Evolutionary conservation across 1,140 invertebrate genomes (phyloP).

Genomic region (Ceratina australensis): DNA sequence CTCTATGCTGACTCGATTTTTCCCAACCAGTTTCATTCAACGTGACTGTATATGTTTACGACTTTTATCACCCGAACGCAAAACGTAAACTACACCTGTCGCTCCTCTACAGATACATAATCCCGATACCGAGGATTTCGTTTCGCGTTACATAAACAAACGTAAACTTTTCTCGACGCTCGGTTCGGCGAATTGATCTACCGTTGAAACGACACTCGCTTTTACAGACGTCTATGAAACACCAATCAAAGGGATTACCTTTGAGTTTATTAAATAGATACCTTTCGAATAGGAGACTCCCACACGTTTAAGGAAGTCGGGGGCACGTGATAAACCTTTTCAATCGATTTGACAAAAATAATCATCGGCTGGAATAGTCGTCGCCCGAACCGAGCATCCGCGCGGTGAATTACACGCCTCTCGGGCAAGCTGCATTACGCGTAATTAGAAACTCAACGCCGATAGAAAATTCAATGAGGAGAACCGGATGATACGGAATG

Average conservation of each 20-base stretch:
- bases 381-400: not conserved
- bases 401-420: not conserved
- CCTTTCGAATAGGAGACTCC: too few relatives aligned
- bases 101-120: too few relatives aligned
- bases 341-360: not conserved
- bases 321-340: not conserved
- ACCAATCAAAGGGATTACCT: too few relatives aligned
- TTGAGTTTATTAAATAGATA: too few relatives aligned
- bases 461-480: not conserved
- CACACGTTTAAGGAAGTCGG: too few relatives aligned
- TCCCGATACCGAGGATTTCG: too few relatives aligned
- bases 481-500: not conserved
- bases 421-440: not conserved
- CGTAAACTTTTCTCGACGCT: too few relatives aligned
- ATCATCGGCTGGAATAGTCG: not conserved
- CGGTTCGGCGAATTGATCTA: too few relatives aligned
- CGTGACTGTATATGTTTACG: not conserved
- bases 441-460: not conserved
- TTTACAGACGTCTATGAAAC: too few relatives aligned
- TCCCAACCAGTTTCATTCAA: not conserved
- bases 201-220: too few relatives aligned
- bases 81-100: too few relatives aligned
- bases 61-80: not conserved
- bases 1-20: slow-evolving; percentile 22
- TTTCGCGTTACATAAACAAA: too few relatives aligned